Base-by-base conservation (phyloP, 1,140 invertebrate species). In the Pseudoatta argentina region DNA sequence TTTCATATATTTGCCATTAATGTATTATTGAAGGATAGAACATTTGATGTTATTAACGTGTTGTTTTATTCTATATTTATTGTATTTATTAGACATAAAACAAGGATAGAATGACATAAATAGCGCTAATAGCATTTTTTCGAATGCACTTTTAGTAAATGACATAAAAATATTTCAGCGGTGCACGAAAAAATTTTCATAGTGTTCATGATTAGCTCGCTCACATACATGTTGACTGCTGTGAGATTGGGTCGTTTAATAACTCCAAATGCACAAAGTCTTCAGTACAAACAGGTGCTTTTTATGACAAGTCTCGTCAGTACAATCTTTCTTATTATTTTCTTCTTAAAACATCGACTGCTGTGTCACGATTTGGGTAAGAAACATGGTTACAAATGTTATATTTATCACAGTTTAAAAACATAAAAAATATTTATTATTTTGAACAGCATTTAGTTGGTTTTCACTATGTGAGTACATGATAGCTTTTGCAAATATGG, bases 121-220 rank as follows among this genome's bases (percentile, higher is more conserved):
- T 10, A 44, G 1, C 1, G 8, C 8, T 12, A 44, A 44, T 44
- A 44, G 10, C 3, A 44, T 39, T 7, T 39, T 8, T 39, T 39
- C 7, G 34, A 39, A 39, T 39, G 21, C 24, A 85, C 39, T 44
- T 86, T 82, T 75, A 88, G 6, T 57, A 30, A 87, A 83, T 57
- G n/a, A 69, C 21, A 64, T 61, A 44, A 79, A 79, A 76, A 83
- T 75, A 87, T 97, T 97, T 82, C 95, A 98, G 98, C 98, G 91
- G 96, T 98, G 69, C 98, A 98, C 95, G 98, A 98, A 94, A 98
- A 98, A 94, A 97, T 99, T 91, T 99, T 99, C 95, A 98, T 99
- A 89, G 96, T 97, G 78, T 99, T 99, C 94, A 99, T 99, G 98
- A 95, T 98, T 86, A 97, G 97, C 83, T 98, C 98, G 48, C 94